A percentile compares a stretch with the other conserved stretches of the same genome.
Evolutionary conservation across 2,113 vertebrate species (phyloP).

Genomic region (Cromileptes altivelis): DNA sequence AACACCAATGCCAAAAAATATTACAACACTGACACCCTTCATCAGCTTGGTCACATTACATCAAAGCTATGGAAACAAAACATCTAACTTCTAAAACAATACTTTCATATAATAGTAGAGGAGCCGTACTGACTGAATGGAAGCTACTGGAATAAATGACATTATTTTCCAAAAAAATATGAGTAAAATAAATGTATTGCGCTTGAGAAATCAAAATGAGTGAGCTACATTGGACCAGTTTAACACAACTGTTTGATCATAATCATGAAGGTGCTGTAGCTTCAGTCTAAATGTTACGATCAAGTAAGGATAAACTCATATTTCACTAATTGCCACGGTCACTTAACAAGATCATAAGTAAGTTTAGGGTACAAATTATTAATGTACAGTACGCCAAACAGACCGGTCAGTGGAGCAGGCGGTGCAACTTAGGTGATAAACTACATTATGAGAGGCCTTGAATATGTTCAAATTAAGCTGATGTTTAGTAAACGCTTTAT

Average conservation of each 20-base stretch:
- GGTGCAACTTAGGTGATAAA: conserved; percentile 7
- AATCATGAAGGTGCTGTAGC: not conserved
- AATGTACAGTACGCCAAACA: not conserved
- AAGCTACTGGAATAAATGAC: not conserved
- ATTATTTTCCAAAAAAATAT: not conserved
- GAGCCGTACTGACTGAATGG: not conserved
- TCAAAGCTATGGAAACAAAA: no score
- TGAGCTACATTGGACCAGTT: not conserved
- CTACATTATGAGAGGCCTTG: not conserved
- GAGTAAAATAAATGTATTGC: no score
- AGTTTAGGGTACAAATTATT: not conserved
- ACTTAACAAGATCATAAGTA: not conserved
- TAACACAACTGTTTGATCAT: not conserved
- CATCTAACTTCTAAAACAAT: no score
- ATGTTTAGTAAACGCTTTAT: not conserved
- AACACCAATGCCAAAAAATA: not conserved
- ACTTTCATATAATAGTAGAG: no score
- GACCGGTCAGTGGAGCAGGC: conserved; percentile 19
- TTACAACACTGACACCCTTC: not conserved
- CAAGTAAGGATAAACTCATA: not conserved
- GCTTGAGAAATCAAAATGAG: not conserved
- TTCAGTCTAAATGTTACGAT: not conserved
- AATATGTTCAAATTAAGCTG: not conserved
- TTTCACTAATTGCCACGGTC: not conserved
- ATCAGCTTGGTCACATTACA: not conserved